Conservation (phyloP, 2,113 vertebrate species). For the Corvus cornix region DNA sequence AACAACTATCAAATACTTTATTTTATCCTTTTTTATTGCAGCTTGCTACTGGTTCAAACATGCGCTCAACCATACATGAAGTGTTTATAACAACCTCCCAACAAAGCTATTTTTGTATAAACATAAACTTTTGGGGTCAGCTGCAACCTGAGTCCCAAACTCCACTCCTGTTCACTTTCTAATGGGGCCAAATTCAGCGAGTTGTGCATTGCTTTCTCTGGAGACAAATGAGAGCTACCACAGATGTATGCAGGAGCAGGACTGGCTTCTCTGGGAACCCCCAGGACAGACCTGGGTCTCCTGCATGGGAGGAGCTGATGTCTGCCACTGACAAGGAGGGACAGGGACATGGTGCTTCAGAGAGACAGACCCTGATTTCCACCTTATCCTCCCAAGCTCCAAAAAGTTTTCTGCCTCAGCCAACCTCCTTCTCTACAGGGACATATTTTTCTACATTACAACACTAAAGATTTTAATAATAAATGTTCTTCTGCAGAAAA, state of each 20-base stretch:
- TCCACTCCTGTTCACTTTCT: fast-evolving
- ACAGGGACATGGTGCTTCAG: neutral
- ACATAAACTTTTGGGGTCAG: neutral
- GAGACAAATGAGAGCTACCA: neutral
- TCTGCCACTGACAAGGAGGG: neutral
- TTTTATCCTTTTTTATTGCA: neutral
- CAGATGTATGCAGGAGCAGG: neutral
- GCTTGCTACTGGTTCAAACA: neutral
- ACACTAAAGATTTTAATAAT: neutral
- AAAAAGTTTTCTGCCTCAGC: neutral
- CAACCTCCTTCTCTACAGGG: neutral
- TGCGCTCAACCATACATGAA: neutral
- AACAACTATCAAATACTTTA: neutral
- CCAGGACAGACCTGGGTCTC: neutral
- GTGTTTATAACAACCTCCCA: neutral
- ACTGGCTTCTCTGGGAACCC: neutral
- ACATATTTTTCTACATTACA: neutral
- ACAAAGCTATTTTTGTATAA: neutral
- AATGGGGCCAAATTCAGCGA: neutral
- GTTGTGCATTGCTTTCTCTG: neutral
- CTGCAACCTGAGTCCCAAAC: neutral
- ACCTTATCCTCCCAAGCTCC: neutral
- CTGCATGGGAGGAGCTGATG: neutral
- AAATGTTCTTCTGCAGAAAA: neutral
- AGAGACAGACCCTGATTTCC: neutral